phyloP scores from a whole-genome alignment of 2,888 invertebrate genomes.

The Odontothrips loti region DNA sequence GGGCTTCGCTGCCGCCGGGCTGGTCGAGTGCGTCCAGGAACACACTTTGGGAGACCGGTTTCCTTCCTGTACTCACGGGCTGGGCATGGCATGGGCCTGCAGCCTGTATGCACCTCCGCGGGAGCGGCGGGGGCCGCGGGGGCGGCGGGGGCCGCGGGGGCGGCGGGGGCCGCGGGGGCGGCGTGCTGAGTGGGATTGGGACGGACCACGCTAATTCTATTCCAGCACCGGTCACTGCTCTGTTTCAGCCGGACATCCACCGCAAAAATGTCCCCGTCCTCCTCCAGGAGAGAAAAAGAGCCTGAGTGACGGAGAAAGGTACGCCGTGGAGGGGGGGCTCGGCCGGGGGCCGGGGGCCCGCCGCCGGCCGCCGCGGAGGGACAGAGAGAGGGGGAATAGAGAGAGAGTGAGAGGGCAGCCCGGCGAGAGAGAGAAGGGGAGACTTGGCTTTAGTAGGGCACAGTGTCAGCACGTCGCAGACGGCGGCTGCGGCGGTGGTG shows the following conservation, averaged over 20 bases:
- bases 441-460: slow-evolving; percentile 11
- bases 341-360: not conserved
- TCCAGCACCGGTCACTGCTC: too few species aligned
- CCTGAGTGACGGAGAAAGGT: slow-evolving; percentile 13
- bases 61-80: not conserved
- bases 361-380: not conserved
- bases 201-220: too few species aligned
- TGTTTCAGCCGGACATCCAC: not conserved
- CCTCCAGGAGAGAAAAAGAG: not conserved
- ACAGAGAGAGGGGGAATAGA: not conserved
- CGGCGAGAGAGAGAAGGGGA: not conserved
- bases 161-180: not conserved
- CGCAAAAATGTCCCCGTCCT: not conserved
- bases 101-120: not conserved
- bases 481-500: not conserved
- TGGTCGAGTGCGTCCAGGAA: too few species aligned
- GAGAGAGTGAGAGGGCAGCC: not conserved
- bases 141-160: not conserved
- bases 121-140: not conserved
- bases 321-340: slow-evolving; percentile 14
- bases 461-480: slow-evolving; percentile 18
- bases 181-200: not conserved
- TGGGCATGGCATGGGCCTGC: too few species aligned
- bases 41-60: slow-evolving; percentile 15
- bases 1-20: not conserved